phyloP scores from a whole-genome alignment of 2,888 invertebrate genomes.

The Synanthedon vespiformis region DNA sequence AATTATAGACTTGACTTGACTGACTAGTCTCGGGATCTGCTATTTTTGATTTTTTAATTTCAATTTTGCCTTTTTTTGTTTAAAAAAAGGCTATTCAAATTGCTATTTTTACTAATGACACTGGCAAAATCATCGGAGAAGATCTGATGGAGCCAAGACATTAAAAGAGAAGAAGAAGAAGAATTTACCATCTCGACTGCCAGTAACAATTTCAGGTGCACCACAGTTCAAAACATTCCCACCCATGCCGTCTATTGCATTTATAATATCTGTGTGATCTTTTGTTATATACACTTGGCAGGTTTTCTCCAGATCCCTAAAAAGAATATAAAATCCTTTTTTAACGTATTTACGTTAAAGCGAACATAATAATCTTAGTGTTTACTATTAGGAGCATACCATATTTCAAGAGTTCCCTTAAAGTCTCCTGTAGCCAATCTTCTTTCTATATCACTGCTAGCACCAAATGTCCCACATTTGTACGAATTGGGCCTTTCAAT shows the following conservation, averaged over 20 bases:
- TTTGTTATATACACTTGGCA: slow-evolving; percentile 82
- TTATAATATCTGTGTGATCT: slow-evolving; percentile 87
- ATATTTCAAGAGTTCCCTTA: slow-evolving; percentile 84
- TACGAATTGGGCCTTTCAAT: slow-evolving; percentile 86
- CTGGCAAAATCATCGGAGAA: no score
- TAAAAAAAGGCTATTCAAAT: no score
- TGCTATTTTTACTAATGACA: no score
- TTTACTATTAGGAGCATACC: slow-evolving; percentile 49
- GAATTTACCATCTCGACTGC: slow-evolving; percentile 85
- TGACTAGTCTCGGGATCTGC: no score
- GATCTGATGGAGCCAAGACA: no score
- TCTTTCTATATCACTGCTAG: slow-evolving; percentile 83
- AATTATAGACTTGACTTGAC: no score
- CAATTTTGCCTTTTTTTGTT: no score
- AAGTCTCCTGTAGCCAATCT: slow-evolving; percentile 93
- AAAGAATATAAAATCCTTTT: neutral
- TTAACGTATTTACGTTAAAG: neutral
- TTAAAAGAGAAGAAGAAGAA: no score
- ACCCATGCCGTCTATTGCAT: slow-evolving; percentile 91
- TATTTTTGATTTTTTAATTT: no score
- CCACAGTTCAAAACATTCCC: slow-evolving; percentile 86
- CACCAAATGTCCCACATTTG: slow-evolving; percentile 95
- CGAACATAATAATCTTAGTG: neutral
- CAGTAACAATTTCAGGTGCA: slow-evolving; percentile 95
- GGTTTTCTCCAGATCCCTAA: slow-evolving; percentile 83